phyloP scores from a whole-genome alignment of 2,113 vertebrate species.

The Scomber scombrus region DNA sequence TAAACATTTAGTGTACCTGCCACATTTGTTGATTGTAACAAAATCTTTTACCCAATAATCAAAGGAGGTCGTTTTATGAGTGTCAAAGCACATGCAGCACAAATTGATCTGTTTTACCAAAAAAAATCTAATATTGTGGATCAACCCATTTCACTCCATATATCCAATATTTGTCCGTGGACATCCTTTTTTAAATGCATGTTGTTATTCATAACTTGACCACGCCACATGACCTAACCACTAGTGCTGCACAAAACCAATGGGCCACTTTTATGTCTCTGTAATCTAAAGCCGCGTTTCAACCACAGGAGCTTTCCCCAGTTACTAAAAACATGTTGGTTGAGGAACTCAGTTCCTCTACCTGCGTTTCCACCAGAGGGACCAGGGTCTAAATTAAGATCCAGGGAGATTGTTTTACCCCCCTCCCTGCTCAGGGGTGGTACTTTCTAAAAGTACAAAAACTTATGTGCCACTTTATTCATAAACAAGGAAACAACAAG shows the following conservation, averaged over 20 bases:
- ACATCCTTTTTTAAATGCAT: constrained; percentile 29
- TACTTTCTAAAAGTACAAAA: no score
- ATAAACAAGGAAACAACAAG: no score
- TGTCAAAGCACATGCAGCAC: constrained; percentile 44
- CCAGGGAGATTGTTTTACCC: no score
- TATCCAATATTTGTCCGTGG: not conserved
- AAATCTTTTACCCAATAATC: constrained; percentile 25
- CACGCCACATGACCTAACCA: constrained; percentile 30
- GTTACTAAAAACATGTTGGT: no score
- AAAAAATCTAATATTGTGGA: constrained; percentile 16
- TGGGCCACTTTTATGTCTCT: constrained; percentile 21
- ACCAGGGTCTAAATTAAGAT: no score
- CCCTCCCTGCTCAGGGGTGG: no score
- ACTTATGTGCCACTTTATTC: no score
- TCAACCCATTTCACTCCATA: not conserved
- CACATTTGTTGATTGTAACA: constrained; percentile 30
- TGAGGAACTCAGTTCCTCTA: no score
- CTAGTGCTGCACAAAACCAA: constrained; percentile 65
- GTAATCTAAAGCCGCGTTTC: not conserved
- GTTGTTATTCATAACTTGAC: constrained; percentile 26
- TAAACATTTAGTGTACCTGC: constrained; percentile 39
- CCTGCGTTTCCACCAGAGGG: no score
- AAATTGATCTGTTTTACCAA: constrained; percentile 17
- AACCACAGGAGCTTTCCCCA: no score
- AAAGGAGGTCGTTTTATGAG: constrained; percentile 30